Base-by-base conservation (phyloP, 2,113 vertebrate species). In the Chinchilla lanigera region DNA sequence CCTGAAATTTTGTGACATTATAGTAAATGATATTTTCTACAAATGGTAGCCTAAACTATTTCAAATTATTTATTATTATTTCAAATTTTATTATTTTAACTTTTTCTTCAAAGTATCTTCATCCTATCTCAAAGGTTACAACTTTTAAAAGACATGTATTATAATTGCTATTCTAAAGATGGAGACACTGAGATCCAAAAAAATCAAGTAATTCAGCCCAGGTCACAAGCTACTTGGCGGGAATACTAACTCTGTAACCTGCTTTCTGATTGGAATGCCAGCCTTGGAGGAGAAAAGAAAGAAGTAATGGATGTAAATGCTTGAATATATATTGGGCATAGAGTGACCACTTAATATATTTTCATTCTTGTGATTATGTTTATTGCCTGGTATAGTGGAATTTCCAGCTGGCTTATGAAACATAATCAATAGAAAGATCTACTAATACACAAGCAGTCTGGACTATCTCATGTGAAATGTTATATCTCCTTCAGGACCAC, bases 401-500 rank as follows among this genome's bases (percentile, higher is more conserved):
- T 80, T 90, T 85, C 38, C n/a, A 69, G 69, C 5, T 80, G 38
- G 35, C 4, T 50, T 38, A 41, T 86, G 52, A 54, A 61, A 67
- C 63, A 84, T 6, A 54, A 71, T 16, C 50, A 63, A 41, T 52
- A 20, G 35, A 80, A 83, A 93, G 71, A 92, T 38, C 30, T 81
- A 35, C 28, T 41, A 35, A 24, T 41, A 35, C 17, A 52, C 13
- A 7, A 22, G 19, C 52, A 73, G 52, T 73, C 47, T 1, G 83
- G 47, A 94, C 69, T 95, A 88, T 93, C 56, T 24, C 90, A 0
- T 17, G 20, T 52, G 22, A 52, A 38, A 13, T 92, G n/a, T 44
- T 89, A 97, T 38, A 20, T 98, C 11, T 73, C 38, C 28, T 12
- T 73, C 88, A 98, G 97, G 96, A 35, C 90, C 54, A n/a, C 30